These are phyloP conservation scores for Phymatocera aterrima DNA, from an alignment of 2,888 invertebrate species.

Conservation along the genomic window DNA sequence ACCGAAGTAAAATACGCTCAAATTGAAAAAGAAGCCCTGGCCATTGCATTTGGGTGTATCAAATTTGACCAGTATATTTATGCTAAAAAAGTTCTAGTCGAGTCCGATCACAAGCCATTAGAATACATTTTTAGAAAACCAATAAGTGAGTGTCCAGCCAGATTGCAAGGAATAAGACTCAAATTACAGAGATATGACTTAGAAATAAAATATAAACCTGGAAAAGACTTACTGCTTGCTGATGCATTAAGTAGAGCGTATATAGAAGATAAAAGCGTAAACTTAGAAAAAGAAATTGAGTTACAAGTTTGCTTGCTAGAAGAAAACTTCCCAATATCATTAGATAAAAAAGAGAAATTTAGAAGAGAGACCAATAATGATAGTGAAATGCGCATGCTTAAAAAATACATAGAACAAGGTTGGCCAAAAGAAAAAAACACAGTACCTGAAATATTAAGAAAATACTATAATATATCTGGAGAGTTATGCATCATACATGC, in stretches of 20 bases:
- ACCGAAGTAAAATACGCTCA: slow-evolving; percentile 61
- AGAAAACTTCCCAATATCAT: not conserved
- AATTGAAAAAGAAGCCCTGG: slow-evolving; percentile 66
- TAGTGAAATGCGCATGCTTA: too few relatives aligned
- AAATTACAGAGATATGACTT: slow-evolving; percentile 24
- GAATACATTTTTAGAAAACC: slow-evolving; percentile 57
- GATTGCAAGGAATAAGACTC: slow-evolving; percentile 1
- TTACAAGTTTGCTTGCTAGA: not conserved
- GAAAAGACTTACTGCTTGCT: slow-evolving; percentile 34
- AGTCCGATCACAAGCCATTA: slow-evolving; percentile 64
- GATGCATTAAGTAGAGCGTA: slow-evolving; percentile 32
- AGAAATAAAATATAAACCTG: slow-evolving; percentile 21
- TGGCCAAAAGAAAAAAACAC: too few relatives aligned
- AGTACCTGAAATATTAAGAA: not conserved
- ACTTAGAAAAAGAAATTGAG: not conserved
- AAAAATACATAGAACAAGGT: too few relatives aligned
- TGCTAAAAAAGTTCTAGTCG: slow-evolving; percentile 57
- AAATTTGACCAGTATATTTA: slow-evolving; percentile 67
- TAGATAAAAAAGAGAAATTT: not conserved
- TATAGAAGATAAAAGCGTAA: not conserved
- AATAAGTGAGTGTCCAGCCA: not conserved
- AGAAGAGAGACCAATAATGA: not conserved
- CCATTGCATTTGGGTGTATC: slow-evolving; percentile 62
- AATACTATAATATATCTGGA: not conserved
- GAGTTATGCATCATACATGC: not conserved